Base-by-base conservation (phyloP, 2,888 invertebrate species). In the Ypsolopha sequella region DNA sequence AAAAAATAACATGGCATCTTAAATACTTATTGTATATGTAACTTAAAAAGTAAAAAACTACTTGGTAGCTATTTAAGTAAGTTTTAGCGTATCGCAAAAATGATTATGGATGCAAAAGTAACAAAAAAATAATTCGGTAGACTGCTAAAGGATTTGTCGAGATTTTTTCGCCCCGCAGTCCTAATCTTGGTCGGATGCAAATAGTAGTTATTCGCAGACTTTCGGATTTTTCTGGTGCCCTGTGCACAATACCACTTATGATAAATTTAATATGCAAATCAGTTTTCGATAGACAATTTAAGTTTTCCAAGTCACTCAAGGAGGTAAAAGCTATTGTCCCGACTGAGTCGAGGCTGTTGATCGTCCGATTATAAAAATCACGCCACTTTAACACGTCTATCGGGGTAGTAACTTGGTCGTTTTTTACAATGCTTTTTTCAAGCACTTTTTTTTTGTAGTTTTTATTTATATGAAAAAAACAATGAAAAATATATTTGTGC, bases 31-130 rank as follows among this genome's bases (percentile, higher is more conserved):
- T 75, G 73, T 73, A 74, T 68, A 77, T 76, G 73, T 78, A 80
- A 76, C 70, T 78, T 75, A 66, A 73, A 66, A 67, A 71, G 58
- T 64, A 65, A 70, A 70, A 45, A 72, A 71, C 72, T 76, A 79
- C 76, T 79, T 73, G 78, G 79, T 79, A 80, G 79, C 73, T 79
- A 78, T 72, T 64, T 77, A 79, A 74, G 71, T 79, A 78, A 78
- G 73, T 68, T 70, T 56, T 73, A 77, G 76, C 61, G 66, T 76
- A 75, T 70, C 60, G 70, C 70, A 69, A 66, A 64, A 60, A 49
- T 52, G 46, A 58, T 57, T 58, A 45, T 51, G 65, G 68, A 66
- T 62, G 66, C 69, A 70, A 67, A 66, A 65, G 63, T 66, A 66
- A 68, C 66, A 62, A 65, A 59, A 62, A 63, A 59, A 36, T 57